Conservation (phyloP, 2,888 invertebrate genomes). For the Drosophila mimica region DNA sequence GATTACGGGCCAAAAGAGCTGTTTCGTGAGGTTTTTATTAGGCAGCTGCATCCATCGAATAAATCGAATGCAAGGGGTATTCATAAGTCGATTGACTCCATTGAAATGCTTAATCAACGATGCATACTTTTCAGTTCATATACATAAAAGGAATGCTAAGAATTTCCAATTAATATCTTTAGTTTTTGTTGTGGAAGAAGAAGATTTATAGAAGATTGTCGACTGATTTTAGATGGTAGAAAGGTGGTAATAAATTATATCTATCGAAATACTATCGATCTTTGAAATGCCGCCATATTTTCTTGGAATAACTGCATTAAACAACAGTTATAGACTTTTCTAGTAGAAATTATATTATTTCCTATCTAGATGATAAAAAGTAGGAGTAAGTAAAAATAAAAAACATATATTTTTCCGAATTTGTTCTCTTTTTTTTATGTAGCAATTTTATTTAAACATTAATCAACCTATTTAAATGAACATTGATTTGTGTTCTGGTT, state of each 20-base stretch:
- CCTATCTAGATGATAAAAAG: background rate
- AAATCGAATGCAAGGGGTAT: slow-evolving; percentile 32
- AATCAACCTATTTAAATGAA: too few relatives aligned
- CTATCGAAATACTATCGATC: background rate
- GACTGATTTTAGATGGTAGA: background rate
- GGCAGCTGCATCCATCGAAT: slow-evolving; percentile 7
- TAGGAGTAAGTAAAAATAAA: too few relatives aligned
- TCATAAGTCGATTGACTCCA: slow-evolving; percentile 6
- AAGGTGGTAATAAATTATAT: background rate
- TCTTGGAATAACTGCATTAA: background rate
- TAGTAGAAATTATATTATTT: background rate
- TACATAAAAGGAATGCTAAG: slow-evolving; percentile 14
- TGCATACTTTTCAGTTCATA: background rate
- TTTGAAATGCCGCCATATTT: background rate
- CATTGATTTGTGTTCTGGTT: background rate
- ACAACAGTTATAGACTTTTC: background rate
- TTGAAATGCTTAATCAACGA: slow-evolving; percentile 24
- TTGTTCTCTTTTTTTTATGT: too few relatives aligned
- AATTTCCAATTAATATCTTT: slow-evolving; percentile 35
- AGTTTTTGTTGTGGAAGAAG: background rate
- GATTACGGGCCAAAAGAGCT: slow-evolving; percentile 17
- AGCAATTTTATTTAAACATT: too few relatives aligned
- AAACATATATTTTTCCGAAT: background rate
- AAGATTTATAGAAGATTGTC: background rate
- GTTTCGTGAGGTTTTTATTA: slow-evolving; percentile 18